Base-by-base conservation (phyloP, 1,140 invertebrate species). In the Phthorimaea operculella region DNA sequence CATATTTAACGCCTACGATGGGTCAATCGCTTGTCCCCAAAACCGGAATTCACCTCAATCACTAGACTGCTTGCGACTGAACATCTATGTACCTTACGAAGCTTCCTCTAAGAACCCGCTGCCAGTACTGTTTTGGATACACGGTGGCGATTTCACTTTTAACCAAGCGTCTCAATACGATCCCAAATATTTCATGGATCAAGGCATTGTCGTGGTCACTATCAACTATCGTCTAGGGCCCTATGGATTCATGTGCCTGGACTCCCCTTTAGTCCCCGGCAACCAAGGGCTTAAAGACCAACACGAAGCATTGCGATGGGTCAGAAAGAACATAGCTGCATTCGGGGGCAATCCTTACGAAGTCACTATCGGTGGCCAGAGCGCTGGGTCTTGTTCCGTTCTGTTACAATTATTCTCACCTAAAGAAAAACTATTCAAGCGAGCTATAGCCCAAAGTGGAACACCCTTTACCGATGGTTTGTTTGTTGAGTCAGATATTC, bases 211-310 rank as follows among this genome's bases (percentile, higher is more conserved):
- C 12, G 16, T 56, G 11, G 48, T 56, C 8, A 56, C 54, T 9
- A 16, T 56, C 9, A 56, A 56, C 33, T 56, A 56, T 33, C 28
- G 54, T 4, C 17, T 56, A 10, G 54, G 54, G 1, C 11, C 34
- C 3, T 56, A 56, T 51, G 54, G 54, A 18, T 56, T 56, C 12
- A 56, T 56, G 54, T 56, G 54, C 16, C 54, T 56, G 2, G 47
- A 51, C 33, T 21, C 6, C 17, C 54, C 54, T 10, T 11, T 5
- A n/a, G 88, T 81, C 4, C 89, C 89, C 0, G 90, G 90, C 5
- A 92, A 92, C 67, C 85, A 85, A 34, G 91, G 89, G 3, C 70
- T 92, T 42, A 83, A 87, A 62, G 90, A 91, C 58, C 88, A 90
- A 58, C 68, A 88, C 21, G 62, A 88, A 68, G 91, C 89, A 0